Conservation (phyloP, 2,888 invertebrate genomes). For the Caenorhabditis sulstoni region DNA sequence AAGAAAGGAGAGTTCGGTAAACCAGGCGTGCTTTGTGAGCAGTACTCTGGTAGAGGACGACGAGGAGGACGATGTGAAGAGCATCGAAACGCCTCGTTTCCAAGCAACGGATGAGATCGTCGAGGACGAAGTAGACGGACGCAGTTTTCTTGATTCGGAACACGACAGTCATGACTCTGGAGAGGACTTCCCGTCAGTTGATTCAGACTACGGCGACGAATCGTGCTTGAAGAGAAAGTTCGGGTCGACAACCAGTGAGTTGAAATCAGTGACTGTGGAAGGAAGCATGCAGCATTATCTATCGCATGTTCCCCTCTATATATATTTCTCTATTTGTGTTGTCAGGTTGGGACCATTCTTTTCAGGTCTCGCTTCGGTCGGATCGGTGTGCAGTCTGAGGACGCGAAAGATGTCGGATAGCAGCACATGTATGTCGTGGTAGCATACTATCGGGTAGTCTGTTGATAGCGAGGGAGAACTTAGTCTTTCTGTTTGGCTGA, state of each 20-base stretch:
- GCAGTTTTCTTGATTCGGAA: slow-evolving; percentile 27
- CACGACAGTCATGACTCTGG: slow-evolving; percentile 43
- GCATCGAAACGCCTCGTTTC: slow-evolving; percentile 30
- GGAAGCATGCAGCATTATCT: slow-evolving; percentile 26
- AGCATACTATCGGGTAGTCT: slow-evolving; percentile 8
- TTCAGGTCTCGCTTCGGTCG: slow-evolving; percentile 66
- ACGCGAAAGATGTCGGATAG: slow-evolving; percentile 60
- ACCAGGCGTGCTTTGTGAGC: slow-evolving; percentile 24
- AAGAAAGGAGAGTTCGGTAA: slow-evolving; percentile 60
- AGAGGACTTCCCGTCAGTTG: slow-evolving; percentile 48
- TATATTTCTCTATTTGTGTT: slow-evolving; percentile 34
- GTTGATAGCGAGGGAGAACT: not conserved
- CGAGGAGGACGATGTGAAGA: slow-evolving; percentile 37
- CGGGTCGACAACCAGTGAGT: slow-evolving; percentile 57
- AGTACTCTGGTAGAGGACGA: slow-evolving; percentile 1
- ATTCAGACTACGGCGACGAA: slow-evolving; percentile 50
- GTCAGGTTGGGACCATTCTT: slow-evolving; percentile 38
- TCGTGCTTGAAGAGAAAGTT: slow-evolving; percentile 51
- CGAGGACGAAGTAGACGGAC: slow-evolving; percentile 33
- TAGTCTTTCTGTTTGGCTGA: slow-evolving; percentile 15
- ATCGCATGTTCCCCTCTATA: slow-evolving; percentile 9
- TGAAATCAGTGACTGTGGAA: no score
- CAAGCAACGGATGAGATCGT: slow-evolving; percentile 28
- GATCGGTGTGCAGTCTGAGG: slow-evolving; percentile 63
- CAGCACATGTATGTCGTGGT: slow-evolving; percentile 64